A percentile compares a stretch with the other conserved stretches of the same genome.
Evolutionary conservation across 2,113 vertebrate species (phyloP).

Genomic region (Baryphthengus martii): DNA sequence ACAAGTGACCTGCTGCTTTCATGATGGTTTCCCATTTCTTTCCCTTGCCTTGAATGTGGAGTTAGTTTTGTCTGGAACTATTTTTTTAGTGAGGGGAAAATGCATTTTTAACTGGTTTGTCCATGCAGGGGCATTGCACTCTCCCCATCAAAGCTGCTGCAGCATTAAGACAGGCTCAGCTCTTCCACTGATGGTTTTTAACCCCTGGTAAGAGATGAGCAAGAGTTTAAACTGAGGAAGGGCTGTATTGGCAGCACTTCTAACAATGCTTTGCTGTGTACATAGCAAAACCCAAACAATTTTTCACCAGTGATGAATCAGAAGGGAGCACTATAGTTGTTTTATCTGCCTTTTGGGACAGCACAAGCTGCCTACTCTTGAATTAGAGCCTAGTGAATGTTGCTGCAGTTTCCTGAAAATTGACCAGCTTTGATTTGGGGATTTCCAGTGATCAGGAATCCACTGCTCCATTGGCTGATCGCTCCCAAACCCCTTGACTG

Average conservation of each 20-base stretch:
- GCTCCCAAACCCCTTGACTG: background rate
- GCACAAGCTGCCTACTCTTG: constrained; percentile 38
- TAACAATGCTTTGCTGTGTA: background rate
- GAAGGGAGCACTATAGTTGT: constrained; percentile 50
- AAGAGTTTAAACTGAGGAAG: background rate
- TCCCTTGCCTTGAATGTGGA: background rate
- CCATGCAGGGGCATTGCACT: background rate
- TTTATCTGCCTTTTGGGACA: constrained; percentile 56
- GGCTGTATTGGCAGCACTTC: background rate
- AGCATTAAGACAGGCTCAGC: background rate
- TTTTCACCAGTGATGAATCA: constrained; percentile 37
- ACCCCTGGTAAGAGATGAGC: background rate
- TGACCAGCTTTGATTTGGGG: background rate
- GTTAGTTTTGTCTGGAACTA: background rate
- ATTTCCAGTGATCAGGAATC: background rate
- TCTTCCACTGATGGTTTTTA: background rate
- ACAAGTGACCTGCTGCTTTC: background rate
- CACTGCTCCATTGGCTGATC: background rate
- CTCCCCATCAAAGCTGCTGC: background rate
- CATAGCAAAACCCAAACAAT: constrained; percentile 1
- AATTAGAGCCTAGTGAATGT: constrained; percentile 5
- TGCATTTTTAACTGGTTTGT: fast-evolving
- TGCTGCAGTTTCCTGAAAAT: background rate
- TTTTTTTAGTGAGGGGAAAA: background rate
- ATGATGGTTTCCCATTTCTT: background rate